A percentile compares a stretch with the other conserved stretches of the same genome.
Evolutionary conservation across 2,888 invertebrate species (phyloP).

Genomic region (Carterocephalus palaemon): DNA sequence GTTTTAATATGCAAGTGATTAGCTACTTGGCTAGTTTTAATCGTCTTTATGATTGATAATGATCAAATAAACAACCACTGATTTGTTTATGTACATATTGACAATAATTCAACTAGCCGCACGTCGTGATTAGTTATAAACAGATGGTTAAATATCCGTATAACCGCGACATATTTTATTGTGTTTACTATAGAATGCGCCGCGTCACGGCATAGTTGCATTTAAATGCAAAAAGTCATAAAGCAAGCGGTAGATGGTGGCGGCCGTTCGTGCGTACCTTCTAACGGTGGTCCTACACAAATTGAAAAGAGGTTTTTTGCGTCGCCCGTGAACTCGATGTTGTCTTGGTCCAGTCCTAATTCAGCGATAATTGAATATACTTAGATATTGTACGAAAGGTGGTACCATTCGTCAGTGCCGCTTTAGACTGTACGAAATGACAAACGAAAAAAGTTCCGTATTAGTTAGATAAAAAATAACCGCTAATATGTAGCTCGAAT

Average conservation of each 20-base stretch:
- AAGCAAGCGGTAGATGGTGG: conserved; percentile 39
- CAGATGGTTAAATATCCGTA: conserved; percentile 48
- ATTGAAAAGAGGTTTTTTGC: conserved; percentile 65
- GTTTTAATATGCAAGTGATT: conserved; percentile 49
- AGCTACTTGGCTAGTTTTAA: too few species aligned
- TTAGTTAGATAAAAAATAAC: conserved; percentile 12
- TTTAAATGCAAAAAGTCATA: conserved; percentile 66
- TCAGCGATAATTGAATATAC: conserved; percentile 59
- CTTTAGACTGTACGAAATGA: conserved; percentile 27
- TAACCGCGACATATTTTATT: conserved; percentile 61
- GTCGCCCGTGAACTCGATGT: conserved; percentile 48
- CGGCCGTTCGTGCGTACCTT: conserved; percentile 58
- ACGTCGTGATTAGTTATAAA: conserved; percentile 56
- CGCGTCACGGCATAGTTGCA: conserved; percentile 63
- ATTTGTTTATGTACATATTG: too few species aligned
- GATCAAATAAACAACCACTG: too few species aligned
- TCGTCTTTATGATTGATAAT: too few species aligned
- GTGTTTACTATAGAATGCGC: conserved; percentile 61
- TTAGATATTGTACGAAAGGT: conserved; percentile 40
- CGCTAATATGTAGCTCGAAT: conserved; percentile 24
- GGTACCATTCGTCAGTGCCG: conserved; percentile 28
- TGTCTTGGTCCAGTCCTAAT: conserved; percentile 56
- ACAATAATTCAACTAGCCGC: too few species aligned
- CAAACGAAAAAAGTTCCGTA: conserved; percentile 13
- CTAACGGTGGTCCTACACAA: conserved; percentile 67